phyloP scores from a whole-genome alignment of 1,140 invertebrate species.

The Vanessa tameamea region DNA sequence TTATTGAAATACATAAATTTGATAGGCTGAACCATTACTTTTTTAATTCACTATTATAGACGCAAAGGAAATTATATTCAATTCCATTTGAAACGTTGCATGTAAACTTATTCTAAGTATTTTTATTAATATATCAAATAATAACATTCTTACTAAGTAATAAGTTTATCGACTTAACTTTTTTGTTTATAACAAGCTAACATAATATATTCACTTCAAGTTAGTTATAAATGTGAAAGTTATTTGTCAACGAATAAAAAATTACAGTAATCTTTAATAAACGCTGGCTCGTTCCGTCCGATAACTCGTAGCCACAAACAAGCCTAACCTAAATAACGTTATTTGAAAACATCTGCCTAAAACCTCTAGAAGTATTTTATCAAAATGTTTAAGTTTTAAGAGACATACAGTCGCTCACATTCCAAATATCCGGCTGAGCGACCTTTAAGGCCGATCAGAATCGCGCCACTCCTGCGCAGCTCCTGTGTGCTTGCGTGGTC shows the following conservation, averaged over 20 bases:
- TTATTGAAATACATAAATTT: not conserved
- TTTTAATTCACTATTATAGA: not conserved
- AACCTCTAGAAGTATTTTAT: conserved; percentile 8
- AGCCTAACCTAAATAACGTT: not conserved
- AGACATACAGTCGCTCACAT: conserved; percentile 17
- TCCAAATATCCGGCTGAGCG: conserved; percentile 30
- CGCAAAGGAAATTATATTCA: too few relatives aligned
- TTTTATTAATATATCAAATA: too few relatives aligned
- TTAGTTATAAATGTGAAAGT: conserved; percentile 6
- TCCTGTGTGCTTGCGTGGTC: conserved; percentile 3
- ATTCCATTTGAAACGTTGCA: too few relatives aligned
- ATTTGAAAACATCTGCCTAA: not conserved
- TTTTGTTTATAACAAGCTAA: not conserved
- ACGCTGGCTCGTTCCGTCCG: not conserved
- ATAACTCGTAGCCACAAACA: not conserved
- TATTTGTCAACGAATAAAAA: conserved; percentile 14
- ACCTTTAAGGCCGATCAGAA: conserved; percentile 29
- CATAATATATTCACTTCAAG: not conserved
- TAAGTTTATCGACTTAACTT: too few relatives aligned
- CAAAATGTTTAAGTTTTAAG: conserved; percentile 3
- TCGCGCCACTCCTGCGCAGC: conserved; percentile 20
- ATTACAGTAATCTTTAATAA: conserved; percentile 6
- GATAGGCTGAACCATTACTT: not conserved
- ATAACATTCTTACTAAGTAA: too few relatives aligned
- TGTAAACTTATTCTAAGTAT: too few relatives aligned